Evolutionary conservation across 2,888 invertebrate genomes (phyloP).

Genomic region (Pecten maximus): DNA sequence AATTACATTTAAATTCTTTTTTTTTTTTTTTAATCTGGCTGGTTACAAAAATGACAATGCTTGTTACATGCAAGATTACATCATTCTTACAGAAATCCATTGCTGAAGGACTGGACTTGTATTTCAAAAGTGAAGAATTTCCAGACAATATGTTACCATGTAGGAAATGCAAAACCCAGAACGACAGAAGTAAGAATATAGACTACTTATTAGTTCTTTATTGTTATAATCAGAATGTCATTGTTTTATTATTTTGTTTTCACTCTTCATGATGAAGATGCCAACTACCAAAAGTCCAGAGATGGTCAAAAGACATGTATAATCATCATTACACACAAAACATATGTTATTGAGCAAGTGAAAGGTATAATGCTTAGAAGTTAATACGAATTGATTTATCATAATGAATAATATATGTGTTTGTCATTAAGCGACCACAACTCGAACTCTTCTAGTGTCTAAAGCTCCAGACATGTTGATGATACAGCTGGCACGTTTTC

Average conservation of each 20-base stretch:
- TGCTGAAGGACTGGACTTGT: not conserved
- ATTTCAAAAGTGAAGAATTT: not conserved
- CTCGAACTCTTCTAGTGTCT: not conserved
- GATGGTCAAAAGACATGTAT: not conserved
- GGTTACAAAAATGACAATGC: too few species aligned
- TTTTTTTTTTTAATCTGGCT: too few species aligned
- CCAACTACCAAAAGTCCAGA: too few species aligned
- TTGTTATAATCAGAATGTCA: too few species aligned
- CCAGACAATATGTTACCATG: not conserved
- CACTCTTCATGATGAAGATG: too few species aligned
- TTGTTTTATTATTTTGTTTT: too few species aligned
- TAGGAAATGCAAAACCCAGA: not conserved
- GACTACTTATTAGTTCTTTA: too few species aligned
- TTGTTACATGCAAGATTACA: too few species aligned
- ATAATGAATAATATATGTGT: not conserved
- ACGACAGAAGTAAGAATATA: not conserved
- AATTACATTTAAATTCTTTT: too few species aligned
- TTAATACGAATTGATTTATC: too few species aligned
- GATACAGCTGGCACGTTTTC: not conserved
- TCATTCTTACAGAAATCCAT: not conserved
- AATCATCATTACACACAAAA: not conserved
- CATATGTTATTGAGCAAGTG: too few species aligned
- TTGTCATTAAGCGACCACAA: not conserved
- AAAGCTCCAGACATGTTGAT: not conserved
- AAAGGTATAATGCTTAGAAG: too few species aligned